phyloP scores from a whole-genome alignment of 2,888 invertebrate species.

The Xestia ashworthii region DNA sequence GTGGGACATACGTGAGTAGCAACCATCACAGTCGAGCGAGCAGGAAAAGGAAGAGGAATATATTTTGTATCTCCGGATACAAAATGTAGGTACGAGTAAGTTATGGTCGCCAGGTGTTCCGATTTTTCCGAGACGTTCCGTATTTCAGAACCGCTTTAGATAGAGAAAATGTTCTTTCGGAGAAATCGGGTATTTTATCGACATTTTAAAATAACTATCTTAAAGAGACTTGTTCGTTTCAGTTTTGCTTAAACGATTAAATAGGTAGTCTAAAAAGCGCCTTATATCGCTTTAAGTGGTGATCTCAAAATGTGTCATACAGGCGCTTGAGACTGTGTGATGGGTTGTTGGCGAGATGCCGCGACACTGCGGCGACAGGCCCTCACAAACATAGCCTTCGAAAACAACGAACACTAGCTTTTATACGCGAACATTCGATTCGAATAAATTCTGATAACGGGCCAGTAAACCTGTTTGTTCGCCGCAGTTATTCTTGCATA shows the following conservation, averaged over 20 bases:
- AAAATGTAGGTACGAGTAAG: conserved; percentile 73
- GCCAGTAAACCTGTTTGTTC: conserved; percentile 57
- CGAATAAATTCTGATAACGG: conserved; percentile 44
- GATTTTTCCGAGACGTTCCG: conserved; percentile 40
- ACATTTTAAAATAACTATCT: conserved; percentile 33
- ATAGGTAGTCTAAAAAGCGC: conserved; percentile 10
- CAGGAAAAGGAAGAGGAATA: conserved; percentile 68
- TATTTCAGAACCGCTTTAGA: conserved; percentile 49
- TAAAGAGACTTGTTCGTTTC: neutral
- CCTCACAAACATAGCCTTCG: conserved; percentile 69
- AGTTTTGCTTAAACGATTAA: neutral
- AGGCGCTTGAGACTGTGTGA: conserved; percentile 35
- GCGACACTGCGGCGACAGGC: conserved; percentile 74
- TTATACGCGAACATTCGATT: conserved; percentile 64
- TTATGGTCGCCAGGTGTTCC: conserved; percentile 74
- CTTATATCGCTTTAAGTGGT: conserved; percentile 43
- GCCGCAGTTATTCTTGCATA: conserved; percentile 21
- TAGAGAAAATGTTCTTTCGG: conserved; percentile 31
- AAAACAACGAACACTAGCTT: conserved; percentile 75
- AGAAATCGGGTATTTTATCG: conserved; percentile 32
- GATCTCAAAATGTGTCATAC: conserved; percentile 51
- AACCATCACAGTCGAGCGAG: conserved; percentile 69
- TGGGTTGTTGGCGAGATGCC: conserved; percentile 81
- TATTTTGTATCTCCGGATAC: conserved; percentile 72
- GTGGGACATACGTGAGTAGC: conserved; percentile 4